These are phyloP conservation scores for Monomorium pharaonis DNA, from an alignment of 1,140 invertebrate species.

Conservation along the genomic window DNA sequence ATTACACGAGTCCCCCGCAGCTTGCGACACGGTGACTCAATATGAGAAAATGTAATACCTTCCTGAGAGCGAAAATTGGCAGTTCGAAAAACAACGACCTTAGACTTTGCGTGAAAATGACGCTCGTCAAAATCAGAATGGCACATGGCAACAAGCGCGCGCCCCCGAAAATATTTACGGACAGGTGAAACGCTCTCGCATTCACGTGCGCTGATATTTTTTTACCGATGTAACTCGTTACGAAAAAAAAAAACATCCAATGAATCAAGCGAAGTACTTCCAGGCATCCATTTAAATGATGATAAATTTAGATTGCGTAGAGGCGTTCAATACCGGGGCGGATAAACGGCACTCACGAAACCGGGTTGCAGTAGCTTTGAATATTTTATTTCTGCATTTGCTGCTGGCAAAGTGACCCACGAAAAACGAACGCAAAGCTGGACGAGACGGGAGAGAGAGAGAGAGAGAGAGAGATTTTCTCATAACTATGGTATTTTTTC, in stretches of 20 bases:
- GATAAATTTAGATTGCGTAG: conserved; percentile 9
- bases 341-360: conserved; percentile 15
- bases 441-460: conserved; percentile 3
- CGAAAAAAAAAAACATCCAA: neutral
- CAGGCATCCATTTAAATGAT: neutral
- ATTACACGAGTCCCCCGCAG: conserved; percentile 52
- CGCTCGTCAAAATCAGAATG: neutral
- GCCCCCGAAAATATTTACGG: neutral
- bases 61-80: conserved; percentile 51
- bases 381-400: conserved; percentile 49
- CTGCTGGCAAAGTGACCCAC: conserved; percentile 25
- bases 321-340: neutral
- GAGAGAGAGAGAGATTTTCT: conserved; percentile 13
- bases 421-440: conserved; percentile 4
- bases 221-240: neutral
- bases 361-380: conserved; percentile 9
- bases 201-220: neutral
- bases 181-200: neutral
- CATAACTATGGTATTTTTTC: conserved; percentile 25
- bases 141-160: neutral
- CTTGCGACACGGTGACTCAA: conserved; percentile 55
- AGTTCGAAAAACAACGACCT: conserved; percentile 41
- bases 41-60: conserved; percentile 53
- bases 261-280: neutral
- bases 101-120: neutral